Evolutionary conservation across 2,888 invertebrate species (phyloP), one percentile per base, ranked within the genome.

Genomic region (Parasteatoda lunata): DNA sequence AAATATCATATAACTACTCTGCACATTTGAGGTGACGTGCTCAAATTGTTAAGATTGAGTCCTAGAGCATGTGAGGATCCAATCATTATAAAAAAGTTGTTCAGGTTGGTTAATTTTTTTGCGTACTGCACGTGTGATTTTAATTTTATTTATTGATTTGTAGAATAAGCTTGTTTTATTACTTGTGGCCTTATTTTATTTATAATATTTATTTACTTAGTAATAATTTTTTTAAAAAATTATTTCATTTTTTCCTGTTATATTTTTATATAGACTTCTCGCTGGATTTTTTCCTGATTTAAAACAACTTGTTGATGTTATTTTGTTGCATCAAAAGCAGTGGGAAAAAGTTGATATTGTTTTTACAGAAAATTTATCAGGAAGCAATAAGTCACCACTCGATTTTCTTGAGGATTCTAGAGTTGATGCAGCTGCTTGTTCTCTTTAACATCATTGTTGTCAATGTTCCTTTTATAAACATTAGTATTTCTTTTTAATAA

Each of bases 371-470:
- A 52, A 69, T 13, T 71, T 77, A 11, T 65, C 49, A 3, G 69
- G 65, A 4, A 80, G 80, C 47, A 66, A 77, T 47, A 9, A 68
- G 9, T 72, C 80, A 6, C 77, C 84, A 0, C 49, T 88, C 3
- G 88, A 88, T 45, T 88, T 88, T 45, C 49, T 88, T 11, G 84
- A 88, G 80, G 84, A 88, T 77, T 72, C 51, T 6, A 52, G 71
- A 69, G 77, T 88, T 8, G 88, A 88, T 78, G 69, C 59, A 30
- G 83, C 79, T 66, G 84, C 84, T 64, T 65, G 80, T 15, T 52
- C 73, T 15, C 69, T 79, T 30, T 88, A 15, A 82, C 72, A 4
- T 15, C 5, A 30, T 30, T 30, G 30, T 30, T 30, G 30, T 1
- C 30, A 30, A 30, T 30, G 30, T 30, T 30, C 9, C 8, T 68